A percentile compares a stretch with the other conserved stretches of the same genome.
Evolutionary conservation across 2,113 vertebrate species (phyloP).

Genomic region (Pseudois nayaur): DNA sequence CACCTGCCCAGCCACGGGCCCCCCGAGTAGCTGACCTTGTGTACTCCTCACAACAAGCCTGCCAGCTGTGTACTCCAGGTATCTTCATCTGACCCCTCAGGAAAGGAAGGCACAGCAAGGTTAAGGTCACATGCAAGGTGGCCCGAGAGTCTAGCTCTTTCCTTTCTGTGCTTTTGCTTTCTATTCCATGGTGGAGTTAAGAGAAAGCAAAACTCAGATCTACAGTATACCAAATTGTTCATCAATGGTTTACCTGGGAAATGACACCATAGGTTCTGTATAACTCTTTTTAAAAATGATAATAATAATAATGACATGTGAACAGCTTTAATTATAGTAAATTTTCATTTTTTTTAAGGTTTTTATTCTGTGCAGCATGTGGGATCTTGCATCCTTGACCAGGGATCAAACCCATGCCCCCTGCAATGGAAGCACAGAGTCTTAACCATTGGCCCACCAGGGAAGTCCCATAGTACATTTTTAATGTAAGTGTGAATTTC

Average conservation of each 20-base stretch:
- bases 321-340: neutral
- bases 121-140: neutral
- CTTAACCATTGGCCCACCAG: neutral
- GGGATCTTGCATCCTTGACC: neutral
- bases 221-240: neutral
- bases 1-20: neutral
- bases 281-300: neutral
- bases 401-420: neutral
- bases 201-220: neutral
- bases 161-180: neutral
- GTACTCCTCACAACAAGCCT: neutral
- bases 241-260: neutral
- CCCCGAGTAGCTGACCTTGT: neutral
- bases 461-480: neutral
- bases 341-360: neutral
- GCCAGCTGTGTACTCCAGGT: neutral
- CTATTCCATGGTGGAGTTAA: neutral
- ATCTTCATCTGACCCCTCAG: neutral
- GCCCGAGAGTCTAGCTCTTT: neutral
- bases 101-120: neutral
- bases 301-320: neutral
- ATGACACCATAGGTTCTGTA: neutral
- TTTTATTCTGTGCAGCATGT: neutral
- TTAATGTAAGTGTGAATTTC: neutral
- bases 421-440: neutral